A percentile compares a stretch with the other conserved stretches of the same genome.
Evolutionary conservation across 2,113 vertebrate genomes (phyloP).

Genomic region (Notothenia coriiceps): DNA sequence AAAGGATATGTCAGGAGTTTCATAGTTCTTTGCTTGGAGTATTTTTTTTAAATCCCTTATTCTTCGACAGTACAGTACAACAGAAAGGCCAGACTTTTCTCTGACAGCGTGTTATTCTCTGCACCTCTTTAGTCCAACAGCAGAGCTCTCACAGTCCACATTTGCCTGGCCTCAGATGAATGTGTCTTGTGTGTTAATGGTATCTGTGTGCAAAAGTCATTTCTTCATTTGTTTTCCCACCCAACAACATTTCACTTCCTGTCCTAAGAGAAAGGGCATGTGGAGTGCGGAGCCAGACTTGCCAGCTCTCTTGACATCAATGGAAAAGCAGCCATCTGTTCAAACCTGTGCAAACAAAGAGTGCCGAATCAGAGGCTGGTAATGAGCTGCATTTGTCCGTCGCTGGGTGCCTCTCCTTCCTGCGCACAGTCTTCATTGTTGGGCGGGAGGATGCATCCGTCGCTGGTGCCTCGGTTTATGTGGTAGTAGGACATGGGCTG

Average conservation of each 20-base stretch:
- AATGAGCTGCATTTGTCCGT: conserved; percentile 99
- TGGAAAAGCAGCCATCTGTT: conserved; percentile 51
- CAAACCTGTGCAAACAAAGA: conserved; percentile 68
- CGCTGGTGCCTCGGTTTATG: conserved; percentile 95
- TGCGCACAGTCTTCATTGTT: conserved; percentile 90
- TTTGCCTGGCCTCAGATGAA: conserved; percentile 88
- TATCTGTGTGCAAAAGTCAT: conserved; percentile 77
- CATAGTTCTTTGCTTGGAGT: conserved; percentile 67
- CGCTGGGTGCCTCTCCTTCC: conserved; percentile 89
- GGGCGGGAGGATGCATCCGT: conserved; percentile 92
- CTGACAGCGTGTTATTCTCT: conserved; percentile 79
- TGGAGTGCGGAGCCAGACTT: conserved; percentile 58
- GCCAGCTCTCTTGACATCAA: conserved; percentile 59
- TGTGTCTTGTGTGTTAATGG: conserved; percentile 73
- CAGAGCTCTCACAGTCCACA: conserved; percentile 88
- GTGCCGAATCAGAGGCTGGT: conserved; percentile 93
- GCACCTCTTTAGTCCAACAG: conserved; percentile 72
- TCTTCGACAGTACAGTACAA: conserved; percentile 71
- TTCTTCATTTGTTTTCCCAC: conserved; percentile 61
- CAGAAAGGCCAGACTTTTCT: conserved; percentile 82
- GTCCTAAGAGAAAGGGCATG: conserved; percentile 63
- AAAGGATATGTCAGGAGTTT: conserved; percentile 87
- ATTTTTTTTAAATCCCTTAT: conserved; percentile 54
- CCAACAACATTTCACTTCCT: conserved; percentile 70
- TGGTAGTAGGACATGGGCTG: conserved; percentile 96